phyloP scores from a whole-genome alignment of 2,113 vertebrate genomes.

The Aspidoscelis tigris region DNA sequence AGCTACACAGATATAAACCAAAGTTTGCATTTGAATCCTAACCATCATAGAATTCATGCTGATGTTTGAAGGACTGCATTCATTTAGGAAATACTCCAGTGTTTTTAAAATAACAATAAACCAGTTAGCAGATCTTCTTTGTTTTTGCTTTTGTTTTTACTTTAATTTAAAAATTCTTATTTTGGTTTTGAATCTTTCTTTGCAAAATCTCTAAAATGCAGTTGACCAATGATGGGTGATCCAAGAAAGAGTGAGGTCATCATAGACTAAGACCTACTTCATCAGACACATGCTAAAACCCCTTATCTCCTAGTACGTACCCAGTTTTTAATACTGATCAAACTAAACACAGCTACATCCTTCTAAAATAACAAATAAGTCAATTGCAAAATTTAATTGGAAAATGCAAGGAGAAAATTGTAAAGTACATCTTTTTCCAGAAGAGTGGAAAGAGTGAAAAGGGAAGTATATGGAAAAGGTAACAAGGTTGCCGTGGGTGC shows the following conservation, averaged over 20 bases:
- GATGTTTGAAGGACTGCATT: background rate
- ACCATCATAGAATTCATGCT: rapidly evolving
- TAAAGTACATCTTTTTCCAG: no score
- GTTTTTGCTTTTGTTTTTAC: background rate
- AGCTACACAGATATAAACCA: background rate
- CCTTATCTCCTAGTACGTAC: no score
- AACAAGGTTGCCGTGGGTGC: no score
- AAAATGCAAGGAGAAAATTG: no score
- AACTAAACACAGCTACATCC: no score
- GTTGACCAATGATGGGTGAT: constrained; percentile 11
- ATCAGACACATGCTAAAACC: no score
- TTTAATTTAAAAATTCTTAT: background rate
- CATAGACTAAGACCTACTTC: no score
- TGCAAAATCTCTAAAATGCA: constrained; percentile 5
- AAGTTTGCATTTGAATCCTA: background rate
- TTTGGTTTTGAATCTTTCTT: constrained; percentile 10
- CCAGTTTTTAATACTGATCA: no score
- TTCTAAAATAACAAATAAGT: no score
- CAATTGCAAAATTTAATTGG: no score
- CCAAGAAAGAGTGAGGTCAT: background rate
- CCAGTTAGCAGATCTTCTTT: background rate
- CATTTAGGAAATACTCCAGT: background rate
- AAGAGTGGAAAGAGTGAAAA: no score
- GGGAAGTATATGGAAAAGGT: no score
- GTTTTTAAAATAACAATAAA: background rate